Evolutionary conservation across 2,113 vertebrate genomes (phyloP).

Genomic region (Phrynosoma blainvillii): DNA sequence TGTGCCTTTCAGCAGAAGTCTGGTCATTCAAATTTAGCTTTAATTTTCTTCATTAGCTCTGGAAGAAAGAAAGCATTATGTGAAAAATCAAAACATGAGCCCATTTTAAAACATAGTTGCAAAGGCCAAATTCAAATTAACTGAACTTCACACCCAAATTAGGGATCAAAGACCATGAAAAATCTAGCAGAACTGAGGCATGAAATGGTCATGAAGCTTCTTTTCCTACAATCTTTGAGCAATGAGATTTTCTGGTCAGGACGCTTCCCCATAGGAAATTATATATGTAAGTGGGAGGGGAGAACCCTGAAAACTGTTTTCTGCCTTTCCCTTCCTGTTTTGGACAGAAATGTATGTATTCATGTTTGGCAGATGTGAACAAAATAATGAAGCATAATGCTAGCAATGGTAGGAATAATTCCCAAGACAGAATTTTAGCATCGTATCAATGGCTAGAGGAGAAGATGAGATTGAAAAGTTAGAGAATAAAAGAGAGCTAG

Average conservation of each 20-base stretch:
- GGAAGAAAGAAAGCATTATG: slow-evolving; percentile 48
- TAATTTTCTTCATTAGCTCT: slow-evolving; percentile 57
- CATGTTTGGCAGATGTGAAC: slow-evolving; percentile 26
- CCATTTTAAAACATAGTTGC: slow-evolving; percentile 41
- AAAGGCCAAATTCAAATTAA: slow-evolving; percentile 58
- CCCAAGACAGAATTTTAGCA: slow-evolving; percentile 3
- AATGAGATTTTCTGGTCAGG: slow-evolving; percentile 44
- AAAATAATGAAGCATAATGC: slow-evolving; percentile 22
- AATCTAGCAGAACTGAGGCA: slow-evolving; percentile 62
- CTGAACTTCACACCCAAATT: slow-evolving; percentile 68
- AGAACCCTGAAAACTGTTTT: slow-evolving; percentile 51
- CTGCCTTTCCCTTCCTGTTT: slow-evolving; percentile 51
- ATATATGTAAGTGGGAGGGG: neutral
- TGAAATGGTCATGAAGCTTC: slow-evolving; percentile 65
- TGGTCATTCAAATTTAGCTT: slow-evolving; percentile 47
- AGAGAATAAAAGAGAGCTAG: neutral
- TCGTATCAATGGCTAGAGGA: slow-evolving; percentile 17
- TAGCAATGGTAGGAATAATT: slow-evolving; percentile 4
- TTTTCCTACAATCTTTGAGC: slow-evolving; percentile 44
- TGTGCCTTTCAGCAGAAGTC: slow-evolving; percentile 37
- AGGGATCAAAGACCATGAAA: slow-evolving; percentile 70
- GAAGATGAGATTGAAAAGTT: neutral
- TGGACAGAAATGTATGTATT: slow-evolving; percentile 34
- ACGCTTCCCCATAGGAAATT: slow-evolving; percentile 36
- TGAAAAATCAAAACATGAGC: slow-evolving; percentile 57